Base-by-base conservation (phyloP, 2,797 vertebrate genomes). In the Smutsia gigantea region DNA sequence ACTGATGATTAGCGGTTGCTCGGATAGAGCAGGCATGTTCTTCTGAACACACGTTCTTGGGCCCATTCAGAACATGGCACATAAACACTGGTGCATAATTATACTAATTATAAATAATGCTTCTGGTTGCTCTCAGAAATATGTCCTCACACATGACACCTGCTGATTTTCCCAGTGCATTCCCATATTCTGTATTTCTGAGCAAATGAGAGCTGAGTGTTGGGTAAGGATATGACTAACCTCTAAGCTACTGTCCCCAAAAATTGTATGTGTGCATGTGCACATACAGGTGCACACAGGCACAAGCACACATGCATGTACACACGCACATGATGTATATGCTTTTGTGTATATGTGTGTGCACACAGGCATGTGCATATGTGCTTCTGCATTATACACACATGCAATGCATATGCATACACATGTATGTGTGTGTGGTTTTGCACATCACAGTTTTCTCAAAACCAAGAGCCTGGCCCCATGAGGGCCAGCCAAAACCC, bases 1-100 rank as follows among this genome's bases (percentile, higher is more conserved):
- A 0, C 7, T 39, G 89, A n/a, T 0, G 0, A 37, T 59, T 0
- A 92, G 92, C 1, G 0, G 9, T 0, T 0, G 71, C 51, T 77
- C 6, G n/a, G 39, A 21, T 2, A 61, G 78, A 81, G 79, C 15
- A 55, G 31, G 77, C 61, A 9, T 3, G 18, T 61, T 29, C 78
- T 88, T 94, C 3, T 0, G 11, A 68, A 61, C 69, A 84, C 13
- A 31, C 6, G 7, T 89, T n/a, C 63, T 68, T 0, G 69, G 93
- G 88, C 83, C 84, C 72, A 31, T 19, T 27, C 25, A 1, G 83
- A 94, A 89, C 27, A 19, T 3, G 59, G 82, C 87, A 42, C 0
- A 34, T 19, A 49, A 63, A 61, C 11, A 37, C 7, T 0, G 87
- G 71, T 1, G 90, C 37, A 4, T 66, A 46, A 49, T 81, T 18